A percentile compares a stretch with the other conserved stretches of the same genome.
phyloP scores from a whole-genome alignment of 2,888 invertebrate genomes.

The Trachelus tabidus region DNA sequence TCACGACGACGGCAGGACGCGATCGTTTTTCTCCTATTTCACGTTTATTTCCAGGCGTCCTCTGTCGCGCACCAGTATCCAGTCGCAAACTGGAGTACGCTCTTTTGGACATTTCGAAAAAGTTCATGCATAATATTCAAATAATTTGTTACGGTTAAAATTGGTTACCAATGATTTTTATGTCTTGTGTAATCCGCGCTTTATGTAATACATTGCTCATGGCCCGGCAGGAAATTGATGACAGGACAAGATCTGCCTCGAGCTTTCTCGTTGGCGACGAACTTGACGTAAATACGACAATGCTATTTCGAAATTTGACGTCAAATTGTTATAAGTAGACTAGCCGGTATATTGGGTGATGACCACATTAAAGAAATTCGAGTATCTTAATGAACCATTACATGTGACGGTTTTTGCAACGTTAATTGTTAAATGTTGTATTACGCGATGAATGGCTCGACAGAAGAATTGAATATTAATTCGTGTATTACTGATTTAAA shows the following conservation, averaged over 20 bases:
- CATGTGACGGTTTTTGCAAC: background rate
- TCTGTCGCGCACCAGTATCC: background rate
- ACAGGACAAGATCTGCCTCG: background rate
- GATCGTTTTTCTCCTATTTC: background rate
- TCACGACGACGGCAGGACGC: background rate
- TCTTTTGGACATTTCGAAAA: no score
- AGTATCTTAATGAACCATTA: background rate
- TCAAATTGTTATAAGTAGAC: slow-evolving; percentile 3
- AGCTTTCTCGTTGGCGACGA: background rate
- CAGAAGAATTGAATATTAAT: background rate
- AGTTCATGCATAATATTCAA: no score
- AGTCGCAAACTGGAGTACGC: background rate
- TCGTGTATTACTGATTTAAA: background rate
- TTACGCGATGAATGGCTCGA: background rate
- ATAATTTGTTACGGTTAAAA: background rate
- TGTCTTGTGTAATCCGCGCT: background rate
- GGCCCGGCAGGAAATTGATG: background rate
- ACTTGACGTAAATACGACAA: background rate
- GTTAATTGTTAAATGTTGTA: background rate
- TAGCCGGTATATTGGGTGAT: background rate
- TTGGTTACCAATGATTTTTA: background rate
- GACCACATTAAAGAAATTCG: background rate
- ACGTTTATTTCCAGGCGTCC: background rate
- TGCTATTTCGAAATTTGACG: slow-evolving; percentile 3
- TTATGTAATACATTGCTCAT: background rate